Conservation (phyloP, 1,140 invertebrate genomes). For the Catajapyx aquilonaris region DNA sequence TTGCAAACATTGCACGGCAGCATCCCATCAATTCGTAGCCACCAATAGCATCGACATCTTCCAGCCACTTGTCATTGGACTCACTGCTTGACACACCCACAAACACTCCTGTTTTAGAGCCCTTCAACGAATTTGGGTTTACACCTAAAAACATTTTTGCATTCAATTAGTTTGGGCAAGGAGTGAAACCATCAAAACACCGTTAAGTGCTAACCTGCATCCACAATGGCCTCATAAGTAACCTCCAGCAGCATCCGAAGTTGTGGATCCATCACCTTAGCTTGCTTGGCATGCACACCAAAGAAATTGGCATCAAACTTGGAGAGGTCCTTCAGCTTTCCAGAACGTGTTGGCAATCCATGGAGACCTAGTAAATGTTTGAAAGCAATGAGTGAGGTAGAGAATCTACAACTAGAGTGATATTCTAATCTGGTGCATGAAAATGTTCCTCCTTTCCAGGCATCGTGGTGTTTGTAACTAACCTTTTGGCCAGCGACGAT, state of each 20-base stretch:
- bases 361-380: too few species aligned
- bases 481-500: conserved; percentile 52
- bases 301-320: conserved; percentile 85
- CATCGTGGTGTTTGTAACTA: too few species aligned
- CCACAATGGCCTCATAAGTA: conserved; percentile 85
- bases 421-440: too few species aligned
- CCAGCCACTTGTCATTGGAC: conserved; percentile 58
- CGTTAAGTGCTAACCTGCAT: conserved; percentile 67
- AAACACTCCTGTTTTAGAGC: conserved; percentile 73
- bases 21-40: conserved; percentile 88
- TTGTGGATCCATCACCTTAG: conserved; percentile 88
- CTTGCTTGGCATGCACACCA: conserved; percentile 81
- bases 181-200: too few species aligned
- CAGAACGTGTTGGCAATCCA: too few species aligned
- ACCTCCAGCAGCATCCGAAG: conserved; percentile 72
- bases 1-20: conserved; percentile 84
- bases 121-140: conserved; percentile 57
- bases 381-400: too few species aligned
- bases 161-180: conserved; percentile 4
- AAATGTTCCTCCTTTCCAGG: too few species aligned
- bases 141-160: conserved; percentile 26
- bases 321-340: too few species aligned
- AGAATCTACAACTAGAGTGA: too few species aligned
- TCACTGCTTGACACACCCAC: conserved; percentile 73
- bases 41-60: conserved; percentile 50